phyloP scores from a whole-genome alignment of 2,888 invertebrate species.

The Apodemia duryi region DNA sequence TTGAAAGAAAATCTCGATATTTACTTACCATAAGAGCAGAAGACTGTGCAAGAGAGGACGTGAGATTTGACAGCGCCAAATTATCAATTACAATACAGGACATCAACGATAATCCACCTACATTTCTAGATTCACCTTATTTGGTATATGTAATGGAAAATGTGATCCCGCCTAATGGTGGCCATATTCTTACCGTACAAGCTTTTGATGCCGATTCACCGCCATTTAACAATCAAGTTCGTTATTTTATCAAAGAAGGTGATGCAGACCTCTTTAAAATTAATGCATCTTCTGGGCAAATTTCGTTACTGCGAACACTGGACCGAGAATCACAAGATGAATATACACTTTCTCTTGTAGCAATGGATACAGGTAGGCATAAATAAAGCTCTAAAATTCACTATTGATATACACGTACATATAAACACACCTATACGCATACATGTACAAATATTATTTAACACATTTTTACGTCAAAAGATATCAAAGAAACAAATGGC shows the following conservation, averaged over 20 bases:
- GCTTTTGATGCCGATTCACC: conserved; percentile 95
- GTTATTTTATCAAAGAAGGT: conserved; percentile 96
- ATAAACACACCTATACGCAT: no score
- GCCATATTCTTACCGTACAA: conserved; percentile 89
- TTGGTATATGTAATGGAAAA: conserved; percentile 96
- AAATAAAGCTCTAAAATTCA: no score
- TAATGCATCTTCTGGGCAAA: conserved; percentile 94
- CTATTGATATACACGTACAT: no score
- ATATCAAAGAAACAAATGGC: no score
- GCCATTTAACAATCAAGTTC: conserved; percentile 92
- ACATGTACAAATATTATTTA: no score
- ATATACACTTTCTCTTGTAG: conserved; percentile 91
- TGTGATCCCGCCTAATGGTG: conserved; percentile 88
- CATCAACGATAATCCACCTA: conserved; percentile 96
- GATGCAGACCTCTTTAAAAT: conserved; percentile 94
- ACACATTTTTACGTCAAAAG: no score
- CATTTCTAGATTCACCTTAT: conserved; percentile 96
- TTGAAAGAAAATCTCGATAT: conserved; percentile 92
- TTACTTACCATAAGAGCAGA: conserved; percentile 91
- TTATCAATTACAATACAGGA: conserved; percentile 92
- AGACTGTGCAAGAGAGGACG: conserved; percentile 89
- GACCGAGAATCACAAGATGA: conserved; percentile 92
- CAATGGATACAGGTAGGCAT: conserved; percentile 93
- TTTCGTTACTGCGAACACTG: conserved; percentile 88
- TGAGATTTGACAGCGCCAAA: conserved; percentile 87